Evolutionary conservation across 1,140 invertebrate species (phyloP), one percentile per base, ranked within the genome.

Genomic region (Manduca sexta): DNA sequence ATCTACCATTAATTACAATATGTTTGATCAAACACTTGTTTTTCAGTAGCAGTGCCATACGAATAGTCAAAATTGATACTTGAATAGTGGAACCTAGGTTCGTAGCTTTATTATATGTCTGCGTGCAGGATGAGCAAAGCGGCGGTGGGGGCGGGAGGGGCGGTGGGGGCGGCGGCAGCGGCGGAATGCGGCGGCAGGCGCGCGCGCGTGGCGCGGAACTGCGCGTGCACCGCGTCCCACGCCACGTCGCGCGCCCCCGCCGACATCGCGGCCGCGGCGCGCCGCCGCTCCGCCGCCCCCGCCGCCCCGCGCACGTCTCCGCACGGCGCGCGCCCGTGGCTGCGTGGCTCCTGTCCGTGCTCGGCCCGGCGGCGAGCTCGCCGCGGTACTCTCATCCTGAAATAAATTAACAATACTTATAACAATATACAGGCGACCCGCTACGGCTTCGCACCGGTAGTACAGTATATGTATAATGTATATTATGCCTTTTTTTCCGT

Each of bases 211-310:
- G 34, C 18, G 29, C 49, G 47, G 47, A 79, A 51, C 67, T 74
- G 74, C 58, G 73, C 69, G 42, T 69, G 69, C 62, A 72, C 73
- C n/a, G 69, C 74, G 57, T 64, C 65, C 74, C 74, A 75, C 35
- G 58, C 67, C 37, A 66, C 63, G 42, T 67, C 66, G 30, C 70
- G 62, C 40, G 47, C 57, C 16, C 37, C 4, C 31, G 37, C 34
- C 34, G 15, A 21, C 42, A 2, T 10, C 37, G 44, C 44, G n/a
- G 12, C 21, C 14, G 34, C 35, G 21, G 7, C 14, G n/a, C 30
- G 42, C 35, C 13, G 18, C 34, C 15, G 38, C 21, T 11, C 39
- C 37, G 16, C 41, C 46, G 29, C 7, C 3, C 39, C 1, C 7
- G 38, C 29, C 30, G 4, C 34, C 11, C 14, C 12, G 40, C 11